Conservation (phyloP, 2,113 vertebrate species). For the Callipepla squamata region DNA sequence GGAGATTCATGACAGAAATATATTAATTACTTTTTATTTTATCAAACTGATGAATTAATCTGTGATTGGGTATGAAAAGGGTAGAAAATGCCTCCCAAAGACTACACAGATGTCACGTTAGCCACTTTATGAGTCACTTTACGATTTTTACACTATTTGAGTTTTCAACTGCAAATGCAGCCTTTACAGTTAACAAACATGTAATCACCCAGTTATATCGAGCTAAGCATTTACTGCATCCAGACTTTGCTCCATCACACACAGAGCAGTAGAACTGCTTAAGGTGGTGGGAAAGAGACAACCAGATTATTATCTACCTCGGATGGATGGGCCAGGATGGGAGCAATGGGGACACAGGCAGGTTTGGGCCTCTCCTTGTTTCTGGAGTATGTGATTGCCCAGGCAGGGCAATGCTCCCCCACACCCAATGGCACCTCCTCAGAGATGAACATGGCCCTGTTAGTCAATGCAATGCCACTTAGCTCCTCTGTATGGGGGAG, state of each 20-base stretch:
- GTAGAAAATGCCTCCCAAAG: slow-evolving; percentile 43
- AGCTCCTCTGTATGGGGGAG: not conserved
- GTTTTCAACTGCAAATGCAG: not conserved
- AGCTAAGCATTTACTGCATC: not conserved
- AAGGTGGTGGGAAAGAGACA: not conserved
- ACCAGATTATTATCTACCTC: not conserved
- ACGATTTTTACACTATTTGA: slow-evolving; percentile 29
- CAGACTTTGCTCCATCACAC: fast-evolving
- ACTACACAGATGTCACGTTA: slow-evolving; percentile 32
- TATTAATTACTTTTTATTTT: slow-evolving; percentile 71
- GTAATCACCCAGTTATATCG: not conserved
- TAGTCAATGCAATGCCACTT: not conserved
- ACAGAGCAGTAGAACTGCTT: not conserved
- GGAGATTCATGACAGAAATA: slow-evolving; percentile 59
- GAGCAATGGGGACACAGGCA: not conserved
- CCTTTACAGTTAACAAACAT: not conserved
- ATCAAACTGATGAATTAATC: slow-evolving; percentile 66
- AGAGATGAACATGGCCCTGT: not conserved
- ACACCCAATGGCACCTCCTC: not conserved
- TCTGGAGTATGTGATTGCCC: fast-evolving
- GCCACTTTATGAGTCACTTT: slow-evolving; percentile 33
- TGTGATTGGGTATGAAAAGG: slow-evolving; percentile 42
- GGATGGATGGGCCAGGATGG: not conserved
- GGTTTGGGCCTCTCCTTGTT: not conserved
- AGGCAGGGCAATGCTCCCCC: not conserved